Evolutionary conservation across 2,797 vertebrate genomes (phyloP).

Genomic region (Chanos chanos): DNA sequence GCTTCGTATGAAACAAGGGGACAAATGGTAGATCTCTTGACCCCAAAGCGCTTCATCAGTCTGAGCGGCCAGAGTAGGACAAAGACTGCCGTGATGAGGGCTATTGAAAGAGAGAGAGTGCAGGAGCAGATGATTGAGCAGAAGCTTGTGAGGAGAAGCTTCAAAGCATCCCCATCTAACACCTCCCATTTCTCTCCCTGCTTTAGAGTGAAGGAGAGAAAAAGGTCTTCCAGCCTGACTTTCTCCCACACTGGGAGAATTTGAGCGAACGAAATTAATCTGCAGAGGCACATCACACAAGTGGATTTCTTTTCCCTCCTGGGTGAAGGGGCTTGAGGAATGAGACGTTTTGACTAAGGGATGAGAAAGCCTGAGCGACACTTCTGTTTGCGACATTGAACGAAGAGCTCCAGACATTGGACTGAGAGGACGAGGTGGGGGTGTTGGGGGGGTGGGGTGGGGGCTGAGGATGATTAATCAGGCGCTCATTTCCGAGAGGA

Average conservation of each 20-base stretch:
- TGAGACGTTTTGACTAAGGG: constrained; percentile 41
- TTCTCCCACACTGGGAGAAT: constrained; percentile 6
- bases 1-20: constrained; percentile 19
- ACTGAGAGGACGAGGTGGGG: constrained; percentile 34
- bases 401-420: constrained; percentile 18
- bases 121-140: constrained; percentile 50
- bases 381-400: constrained; percentile 37
- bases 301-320: too few relatives aligned
- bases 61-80: constrained; percentile 34
- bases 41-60: constrained; percentile 42
- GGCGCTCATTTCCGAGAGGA: too few relatives aligned
- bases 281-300: too few relatives aligned
- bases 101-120: constrained; percentile 34
- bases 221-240: background rate
- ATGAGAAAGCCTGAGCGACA: constrained; percentile 35
- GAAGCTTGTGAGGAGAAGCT: constrained; percentile 38
- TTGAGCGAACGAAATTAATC: too few relatives aligned
- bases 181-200: constrained; percentile 56
- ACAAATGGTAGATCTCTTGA: constrained; percentile 46
- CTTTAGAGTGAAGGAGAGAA: constrained; percentile 12
- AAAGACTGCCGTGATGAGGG: constrained; percentile 36
- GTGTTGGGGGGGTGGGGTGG: background rate
- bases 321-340: too few relatives aligned
- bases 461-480: too few relatives aligned
- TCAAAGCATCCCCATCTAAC: constrained; percentile 43